These are phyloP conservation scores for Zenarchopterus dispar DNA, from an alignment of 2,797 vertebrate genomes.

Conservation along the genomic window DNA sequence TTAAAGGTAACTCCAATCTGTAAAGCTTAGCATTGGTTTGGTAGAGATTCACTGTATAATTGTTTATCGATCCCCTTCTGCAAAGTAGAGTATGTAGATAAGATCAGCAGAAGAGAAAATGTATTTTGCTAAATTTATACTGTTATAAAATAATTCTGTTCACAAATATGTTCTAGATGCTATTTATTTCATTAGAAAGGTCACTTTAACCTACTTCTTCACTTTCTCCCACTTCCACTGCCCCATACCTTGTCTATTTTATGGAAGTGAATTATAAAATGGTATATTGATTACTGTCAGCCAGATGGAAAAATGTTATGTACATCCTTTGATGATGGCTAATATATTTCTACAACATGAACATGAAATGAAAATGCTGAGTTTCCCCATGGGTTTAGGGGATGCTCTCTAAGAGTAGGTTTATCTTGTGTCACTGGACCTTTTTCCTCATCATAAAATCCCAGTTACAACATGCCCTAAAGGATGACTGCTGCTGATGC, in stretches of 20 bases:
- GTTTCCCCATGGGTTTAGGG: conserved; percentile 42
- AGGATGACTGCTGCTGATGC: conserved; percentile 21
- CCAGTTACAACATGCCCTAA: conserved; percentile 50
- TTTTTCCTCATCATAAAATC: conserved; percentile 56
- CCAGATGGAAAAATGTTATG: conserved; percentile 60
- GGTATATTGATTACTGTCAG: conserved; percentile 65
- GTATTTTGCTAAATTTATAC: conserved; percentile 89
- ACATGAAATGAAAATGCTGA: conserved; percentile 57
- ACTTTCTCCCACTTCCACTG: conserved; percentile 55
- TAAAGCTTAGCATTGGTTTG: conserved; percentile 80
- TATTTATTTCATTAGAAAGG: conserved; percentile 76
- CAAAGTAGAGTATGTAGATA: conserved; percentile 86
- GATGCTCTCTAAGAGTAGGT: conserved; percentile 41
- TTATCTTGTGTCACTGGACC: conserved; percentile 57
- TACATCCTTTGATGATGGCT: conserved; percentile 62
- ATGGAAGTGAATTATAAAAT: conserved; percentile 68
- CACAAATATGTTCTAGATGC: conserved; percentile 74
- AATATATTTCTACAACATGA: conserved; percentile 70
- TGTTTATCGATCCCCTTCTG: conserved; percentile 80
- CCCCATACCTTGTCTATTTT: conserved; percentile 67
- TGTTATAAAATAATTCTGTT: conserved; percentile 76
- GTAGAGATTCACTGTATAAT: conserved; percentile 82
- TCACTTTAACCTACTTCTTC: conserved; percentile 66
- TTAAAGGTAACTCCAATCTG: conserved; percentile 75
- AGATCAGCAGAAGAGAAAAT: conserved; percentile 79